phyloP scores from a whole-genome alignment of 1,140 invertebrate species.

The Tetragonula clypearis region DNA sequence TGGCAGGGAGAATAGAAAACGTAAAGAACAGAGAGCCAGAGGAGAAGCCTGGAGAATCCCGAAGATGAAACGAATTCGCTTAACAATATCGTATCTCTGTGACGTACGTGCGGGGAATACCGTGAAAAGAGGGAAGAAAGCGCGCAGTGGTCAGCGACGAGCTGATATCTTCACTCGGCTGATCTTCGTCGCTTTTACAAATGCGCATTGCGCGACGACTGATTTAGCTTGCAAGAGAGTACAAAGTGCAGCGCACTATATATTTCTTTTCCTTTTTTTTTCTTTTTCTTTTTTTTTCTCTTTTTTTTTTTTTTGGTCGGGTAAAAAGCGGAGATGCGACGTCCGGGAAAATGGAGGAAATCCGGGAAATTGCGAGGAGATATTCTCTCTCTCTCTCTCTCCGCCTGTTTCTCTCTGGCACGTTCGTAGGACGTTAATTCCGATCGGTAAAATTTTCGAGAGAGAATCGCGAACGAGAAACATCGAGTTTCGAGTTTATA shows the following conservation, averaged over 20 bases:
- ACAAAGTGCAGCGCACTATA: neutral
- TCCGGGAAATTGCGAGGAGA: neutral
- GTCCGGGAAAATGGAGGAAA: neutral
- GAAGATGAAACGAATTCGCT: constrained; percentile 53
- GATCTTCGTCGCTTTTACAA: constrained; percentile 13
- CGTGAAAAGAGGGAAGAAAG: no score
- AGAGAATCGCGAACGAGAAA: neutral
- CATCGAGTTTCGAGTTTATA: neutral
- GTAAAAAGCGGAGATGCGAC: no score
- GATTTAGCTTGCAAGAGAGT: neutral
- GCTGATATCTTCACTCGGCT: constrained; percentile 16
- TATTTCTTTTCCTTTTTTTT: no score
- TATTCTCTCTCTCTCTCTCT: no score
- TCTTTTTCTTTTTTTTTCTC: no score
- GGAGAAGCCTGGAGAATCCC: neutral
- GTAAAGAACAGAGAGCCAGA: neutral
- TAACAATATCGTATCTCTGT: constrained; percentile 68
- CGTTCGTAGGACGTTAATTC: neutral
- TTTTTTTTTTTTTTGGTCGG: neutral
- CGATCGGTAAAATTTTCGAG: neutral
- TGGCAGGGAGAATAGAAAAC: constrained; percentile 35
- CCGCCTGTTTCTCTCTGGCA: no score
- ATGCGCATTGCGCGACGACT: neutral
- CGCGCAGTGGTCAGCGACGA: constrained; percentile 19
- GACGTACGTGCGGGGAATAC: constrained; percentile 66